Conservation (phyloP, 2,888 invertebrate species). For the Chloroclysta siterata region DNA sequence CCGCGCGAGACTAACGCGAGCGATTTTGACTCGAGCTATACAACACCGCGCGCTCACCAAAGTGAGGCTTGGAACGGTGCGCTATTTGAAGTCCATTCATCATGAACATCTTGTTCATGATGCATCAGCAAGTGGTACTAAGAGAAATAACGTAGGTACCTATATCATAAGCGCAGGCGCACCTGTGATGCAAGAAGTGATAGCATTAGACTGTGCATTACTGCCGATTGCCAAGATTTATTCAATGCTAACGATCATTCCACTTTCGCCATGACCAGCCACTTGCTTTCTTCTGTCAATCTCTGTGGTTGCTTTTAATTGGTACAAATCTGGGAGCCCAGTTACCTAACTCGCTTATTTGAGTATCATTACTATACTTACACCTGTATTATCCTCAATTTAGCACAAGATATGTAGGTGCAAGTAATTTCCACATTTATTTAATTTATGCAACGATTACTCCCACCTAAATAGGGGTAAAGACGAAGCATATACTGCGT, state of each 20-base stretch:
- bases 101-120: no score
- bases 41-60: no score
- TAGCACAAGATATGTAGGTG: no score
- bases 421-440: no score
- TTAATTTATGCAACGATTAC: no score
- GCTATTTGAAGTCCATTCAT: no score
- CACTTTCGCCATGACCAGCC: constrained; percentile 65
- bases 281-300: constrained; percentile 73
- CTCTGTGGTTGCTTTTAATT: constrained; percentile 64
- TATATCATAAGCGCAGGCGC: background rate
- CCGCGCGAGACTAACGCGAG: no score
- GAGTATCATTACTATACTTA: background rate
- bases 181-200: constrained; percentile 7
- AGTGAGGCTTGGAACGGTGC: no score
- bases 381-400: no score
- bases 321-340: constrained; percentile 51
- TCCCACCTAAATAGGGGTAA: no score
- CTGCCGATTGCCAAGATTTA: constrained; percentile 47
- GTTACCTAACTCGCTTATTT: constrained; percentile 16
- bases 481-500: no score
- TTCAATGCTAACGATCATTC: constrained; percentile 58
- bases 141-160: background rate
- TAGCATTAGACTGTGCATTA: constrained; percentile 41
- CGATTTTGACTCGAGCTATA: no score
- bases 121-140: background rate